phyloP scores from a whole-genome alignment of 2,113 vertebrate species.

The mouse (Mus musculus) region GRCm39 chr12:26476001-26476500 shows the following conservation, averaged over 20 bases:
- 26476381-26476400: too few relatives aligned
- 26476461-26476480: background rate
- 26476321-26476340: too few relatives aligned
- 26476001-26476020: too few relatives aligned
- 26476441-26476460: constrained; percentile 42
- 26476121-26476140: background rate
- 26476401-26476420: background rate
- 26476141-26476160: background rate
- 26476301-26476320: too few relatives aligned
- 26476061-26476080: fast-evolving
- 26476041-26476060: fast-evolving
- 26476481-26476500: too few relatives aligned
- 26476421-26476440: background rate
- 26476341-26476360: too few relatives aligned
- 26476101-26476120: too few relatives aligned
- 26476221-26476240: fast-evolving
- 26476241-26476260: background rate
- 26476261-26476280: too few relatives aligned
- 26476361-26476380: too few relatives aligned
- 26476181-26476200: fast-evolving
- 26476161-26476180: too few relatives aligned
- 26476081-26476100: too few relatives aligned
- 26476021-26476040: fast-evolving
- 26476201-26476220: fast-evolving
- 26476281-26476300: too few relatives aligned